Evolutionary conservation across 2,113 vertebrate genomes (phyloP), one percentile per base, ranked within the genome.

Genomic region (Plotosus lineatus): DNA sequence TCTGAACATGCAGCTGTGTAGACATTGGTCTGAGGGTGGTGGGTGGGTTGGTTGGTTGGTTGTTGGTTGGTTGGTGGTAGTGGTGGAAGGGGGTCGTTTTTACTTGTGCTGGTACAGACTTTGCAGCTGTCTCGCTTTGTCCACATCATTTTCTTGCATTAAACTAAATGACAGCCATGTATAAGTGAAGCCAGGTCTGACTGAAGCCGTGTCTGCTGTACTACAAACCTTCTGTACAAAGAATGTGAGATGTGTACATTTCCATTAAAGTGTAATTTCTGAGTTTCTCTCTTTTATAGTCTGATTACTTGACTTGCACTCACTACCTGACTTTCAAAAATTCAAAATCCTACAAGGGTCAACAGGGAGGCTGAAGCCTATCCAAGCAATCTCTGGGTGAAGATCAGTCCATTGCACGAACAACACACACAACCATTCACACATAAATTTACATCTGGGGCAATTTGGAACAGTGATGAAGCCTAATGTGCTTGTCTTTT

Each of bases 101-200:
- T 58, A 63, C 31, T 50, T 28, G 21, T 72, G 77, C 55, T 63
- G 61, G 84, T 86, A 71, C 82, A 80, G 71, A 74, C 10, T 28
- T 71, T 76, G 87, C 38, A 77, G 88, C 88, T 87, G 89, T 85
- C 73, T 88, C 79, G 87, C 84, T 88, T 90, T 87, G 86, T 90
- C 90, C 83, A 38, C 61, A 77, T 85, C 71, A 87, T 88, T 89
- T 92, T 92, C 89, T 84, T 82, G 88, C 76, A 12, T 86, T 86
- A 80, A 85, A 9, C 76, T 89, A 89, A 92, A 89, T 89, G 89
- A 90, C 88, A 86, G 85, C 69, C 79, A 48, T 66, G 40, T 86
- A 68, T 65, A 78, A 21, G 44, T 53, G 33, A 75, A 21, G 36
- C 48, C 48, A 66, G 33, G 23, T 50, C 31, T 40, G 46, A 71